Conservation (phyloP, 1,140 invertebrate genomes). For the Leptinotarsa texana region DNA sequence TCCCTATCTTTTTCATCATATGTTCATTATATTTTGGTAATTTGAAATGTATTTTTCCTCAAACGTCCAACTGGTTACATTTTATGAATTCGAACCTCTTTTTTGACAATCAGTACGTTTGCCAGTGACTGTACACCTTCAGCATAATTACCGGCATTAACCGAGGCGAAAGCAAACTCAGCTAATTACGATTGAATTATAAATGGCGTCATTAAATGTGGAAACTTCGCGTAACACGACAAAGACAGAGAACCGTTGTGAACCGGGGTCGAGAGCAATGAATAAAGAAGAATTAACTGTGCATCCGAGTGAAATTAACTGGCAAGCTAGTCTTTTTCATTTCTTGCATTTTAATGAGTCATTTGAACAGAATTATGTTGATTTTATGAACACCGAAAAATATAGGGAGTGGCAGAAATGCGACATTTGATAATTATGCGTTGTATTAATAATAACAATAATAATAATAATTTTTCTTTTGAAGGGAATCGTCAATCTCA, state of each 20-base stretch:
- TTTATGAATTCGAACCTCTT: background rate
- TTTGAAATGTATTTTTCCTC: no score
- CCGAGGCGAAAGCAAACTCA: slow-evolving; percentile 22
- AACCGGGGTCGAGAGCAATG: background rate
- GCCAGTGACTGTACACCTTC: background rate
- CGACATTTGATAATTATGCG: no score
- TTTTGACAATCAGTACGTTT: background rate
- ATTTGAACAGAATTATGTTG: no score
- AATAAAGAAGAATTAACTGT: slow-evolving; percentile 5
- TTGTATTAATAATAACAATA: no score
- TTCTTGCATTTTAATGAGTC: background rate
- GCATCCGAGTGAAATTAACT: slow-evolving; percentile 7
- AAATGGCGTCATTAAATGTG: slow-evolving; percentile 41
- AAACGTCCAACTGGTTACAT: no score
- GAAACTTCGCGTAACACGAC: slow-evolving; percentile 25
- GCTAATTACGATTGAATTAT: slow-evolving; percentile 43
- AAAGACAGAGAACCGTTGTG: slow-evolving; percentile 18
- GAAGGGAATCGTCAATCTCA: no score
- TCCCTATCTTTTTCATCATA: no score
- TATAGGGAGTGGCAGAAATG: no score
- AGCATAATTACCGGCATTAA: slow-evolving; percentile 18
- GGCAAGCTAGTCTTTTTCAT: background rate
- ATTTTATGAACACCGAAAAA: no score
- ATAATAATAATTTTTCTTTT: no score
- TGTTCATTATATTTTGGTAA: no score